Percentiles rank a stretch among this genome's conserved stretches.
Conservation (phyloP, 2,797 vertebrate species). For the Phrynocephalus forsythii region DNA sequence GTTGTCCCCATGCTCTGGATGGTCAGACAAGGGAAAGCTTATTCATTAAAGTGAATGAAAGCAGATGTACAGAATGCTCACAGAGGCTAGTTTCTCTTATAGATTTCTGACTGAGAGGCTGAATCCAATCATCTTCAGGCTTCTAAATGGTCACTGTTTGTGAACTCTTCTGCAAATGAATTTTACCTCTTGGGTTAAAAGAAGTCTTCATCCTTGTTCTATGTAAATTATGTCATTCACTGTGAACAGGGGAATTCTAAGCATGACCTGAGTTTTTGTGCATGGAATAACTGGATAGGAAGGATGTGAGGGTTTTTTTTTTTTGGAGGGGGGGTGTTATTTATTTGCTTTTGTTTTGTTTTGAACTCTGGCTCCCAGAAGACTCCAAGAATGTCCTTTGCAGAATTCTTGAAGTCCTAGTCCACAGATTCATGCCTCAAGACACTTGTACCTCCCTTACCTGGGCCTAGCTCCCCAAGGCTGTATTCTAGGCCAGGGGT, state of each 20-base stretch:
- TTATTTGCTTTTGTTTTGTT: no score
- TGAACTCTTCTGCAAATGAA: neutral
- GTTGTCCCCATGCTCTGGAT: neutral
- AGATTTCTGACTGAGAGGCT: neutral
- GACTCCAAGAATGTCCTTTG: no score
- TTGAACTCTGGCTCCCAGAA: no score
- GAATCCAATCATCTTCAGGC: neutral
- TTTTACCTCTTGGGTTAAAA: neutral
- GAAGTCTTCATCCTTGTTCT: neutral
- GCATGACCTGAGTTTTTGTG: neutral
- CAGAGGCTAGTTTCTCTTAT: neutral
- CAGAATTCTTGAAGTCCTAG: no score
- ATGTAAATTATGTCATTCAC: neutral
- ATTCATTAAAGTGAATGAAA: neutral
- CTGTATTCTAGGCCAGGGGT: no score
- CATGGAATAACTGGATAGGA: no score
- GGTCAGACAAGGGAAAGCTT: no score
- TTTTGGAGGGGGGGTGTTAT: rapidly evolving
- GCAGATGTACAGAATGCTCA: neutral
- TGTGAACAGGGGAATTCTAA: neutral
- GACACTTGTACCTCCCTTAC: no score
- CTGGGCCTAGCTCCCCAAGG: no score
- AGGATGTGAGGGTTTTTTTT: no score
- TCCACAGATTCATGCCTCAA: no score
- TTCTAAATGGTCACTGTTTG: neutral